A percentile compares a stretch with the other conserved stretches of the same genome.
Evolutionary conservation across 1,140 invertebrate species (phyloP).

Genomic region (Heterodera schachtii): DNA sequence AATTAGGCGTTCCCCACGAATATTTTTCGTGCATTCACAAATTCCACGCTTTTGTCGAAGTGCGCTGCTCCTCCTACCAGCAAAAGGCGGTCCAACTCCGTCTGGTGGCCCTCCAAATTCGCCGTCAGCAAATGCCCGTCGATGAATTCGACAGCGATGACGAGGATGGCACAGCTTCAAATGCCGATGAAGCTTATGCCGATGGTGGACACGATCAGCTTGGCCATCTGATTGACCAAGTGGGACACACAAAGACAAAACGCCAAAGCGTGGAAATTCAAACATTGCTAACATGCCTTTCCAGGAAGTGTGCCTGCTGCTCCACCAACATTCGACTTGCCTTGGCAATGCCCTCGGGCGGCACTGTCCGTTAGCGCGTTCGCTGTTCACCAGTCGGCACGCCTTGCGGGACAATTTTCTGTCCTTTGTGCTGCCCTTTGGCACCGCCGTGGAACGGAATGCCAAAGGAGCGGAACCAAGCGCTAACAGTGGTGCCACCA

Average conservation of each 20-base stretch:
- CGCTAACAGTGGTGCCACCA: background rate
- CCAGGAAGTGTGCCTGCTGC: constrained; percentile 5
- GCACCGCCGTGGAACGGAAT: background rate
- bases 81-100: constrained; percentile 12
- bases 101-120: constrained; percentile 7
- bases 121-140: background rate
- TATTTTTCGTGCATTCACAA: constrained; percentile 5
- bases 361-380: background rate
- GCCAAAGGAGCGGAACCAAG: background rate
- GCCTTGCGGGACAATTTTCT: constrained; percentile 3
- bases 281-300: background rate
- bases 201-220: background rate
- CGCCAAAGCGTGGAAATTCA: background rate
- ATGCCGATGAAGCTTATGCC: background rate
- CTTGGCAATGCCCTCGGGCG: constrained; percentile 6
- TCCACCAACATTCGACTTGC: constrained; percentile 4
- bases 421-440: constrained; percentile 11
- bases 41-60: constrained; percentile 6
- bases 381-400: background rate
- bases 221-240: background rate
- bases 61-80: constrained; percentile 6
- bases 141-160: background rate
- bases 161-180: background rate
- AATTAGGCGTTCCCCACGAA: background rate
- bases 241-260: no score